These are phyloP conservation scores for Pholis gunnellus DNA, from an alignment of 2,113 vertebrate genomes.

Conservation along the genomic window DNA sequence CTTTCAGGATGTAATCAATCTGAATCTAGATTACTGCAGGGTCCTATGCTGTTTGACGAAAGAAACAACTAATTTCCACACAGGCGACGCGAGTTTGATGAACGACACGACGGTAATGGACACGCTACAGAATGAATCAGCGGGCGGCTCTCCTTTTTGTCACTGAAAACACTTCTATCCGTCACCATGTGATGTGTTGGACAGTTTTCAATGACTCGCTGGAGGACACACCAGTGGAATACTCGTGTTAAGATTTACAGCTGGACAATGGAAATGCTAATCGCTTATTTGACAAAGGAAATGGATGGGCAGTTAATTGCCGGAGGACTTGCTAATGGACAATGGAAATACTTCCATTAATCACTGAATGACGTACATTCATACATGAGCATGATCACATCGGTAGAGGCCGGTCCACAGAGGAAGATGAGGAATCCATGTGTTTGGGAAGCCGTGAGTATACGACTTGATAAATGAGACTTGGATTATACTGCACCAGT, in stretches of 20 bases:
- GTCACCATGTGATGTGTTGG: not conserved
- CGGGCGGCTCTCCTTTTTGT: slow-evolving; percentile 1
- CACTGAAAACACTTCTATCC: slow-evolving; percentile 14
- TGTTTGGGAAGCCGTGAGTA: no score
- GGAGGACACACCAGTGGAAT: not conserved
- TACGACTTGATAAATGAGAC: no score
- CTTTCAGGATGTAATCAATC: slow-evolving; percentile 14
- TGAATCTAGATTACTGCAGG: slow-evolving; percentile 15
- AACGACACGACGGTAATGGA: slow-evolving; percentile 20
- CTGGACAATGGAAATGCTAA: slow-evolving; percentile 25
- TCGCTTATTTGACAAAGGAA: slow-evolving; percentile 18
- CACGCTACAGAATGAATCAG: slow-evolving; percentile 1
- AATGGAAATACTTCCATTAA: not conserved
- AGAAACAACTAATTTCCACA: slow-evolving; percentile 11
- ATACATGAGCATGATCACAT: not conserved
- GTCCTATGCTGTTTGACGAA: slow-evolving; percentile 11
- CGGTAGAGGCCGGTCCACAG: not conserved
- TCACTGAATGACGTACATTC: not conserved
- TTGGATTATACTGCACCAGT: no score
- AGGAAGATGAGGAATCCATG: not conserved
- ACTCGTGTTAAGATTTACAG: slow-evolving; percentile 22
- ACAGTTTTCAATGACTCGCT: not conserved
- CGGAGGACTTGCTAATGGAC: slow-evolving; percentile 2
- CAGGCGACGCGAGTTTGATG: not conserved
- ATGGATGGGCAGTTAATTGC: slow-evolving; percentile 7